Evolutionary conservation across 2,113 vertebrate genomes (phyloP).

Genomic region (Forbesichthys papilliferus): DNA sequence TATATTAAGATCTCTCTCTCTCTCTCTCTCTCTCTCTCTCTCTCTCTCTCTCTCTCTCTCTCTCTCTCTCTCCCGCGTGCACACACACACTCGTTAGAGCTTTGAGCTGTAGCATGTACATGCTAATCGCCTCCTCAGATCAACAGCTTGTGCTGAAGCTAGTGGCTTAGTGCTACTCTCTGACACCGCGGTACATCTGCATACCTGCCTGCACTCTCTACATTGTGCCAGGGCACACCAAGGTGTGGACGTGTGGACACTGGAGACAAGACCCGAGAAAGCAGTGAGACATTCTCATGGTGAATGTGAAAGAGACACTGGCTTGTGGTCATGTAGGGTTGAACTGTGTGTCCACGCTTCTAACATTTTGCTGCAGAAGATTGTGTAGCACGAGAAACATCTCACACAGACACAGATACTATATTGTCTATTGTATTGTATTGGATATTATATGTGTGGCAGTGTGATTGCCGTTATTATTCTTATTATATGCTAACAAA

Average conservation of each 20-base stretch:
- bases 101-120: slow-evolving; percentile 8
- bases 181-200: neutral
- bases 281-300: neutral
- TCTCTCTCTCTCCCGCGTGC: no score
- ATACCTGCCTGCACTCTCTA: neutral
- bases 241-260: neutral
- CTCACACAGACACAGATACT: no score
- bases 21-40: no score
- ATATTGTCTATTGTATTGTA: no score
- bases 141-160: slow-evolving; percentile 1
- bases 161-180: neutral
- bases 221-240: neutral
- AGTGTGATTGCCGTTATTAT: no score
- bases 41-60: no score
- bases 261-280: neutral
- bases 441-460: no score
- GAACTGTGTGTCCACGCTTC: no score
- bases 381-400: neutral
- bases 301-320: no score
- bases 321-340: no score
- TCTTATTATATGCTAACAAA: no score
- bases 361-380: neutral
- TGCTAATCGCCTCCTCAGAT: slow-evolving; percentile 19
- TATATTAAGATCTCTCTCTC: no score
- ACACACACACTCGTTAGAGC: neutral